Conservation (phyloP, 1,140 invertebrate genomes). For the Drosophila erecta region DNA sequence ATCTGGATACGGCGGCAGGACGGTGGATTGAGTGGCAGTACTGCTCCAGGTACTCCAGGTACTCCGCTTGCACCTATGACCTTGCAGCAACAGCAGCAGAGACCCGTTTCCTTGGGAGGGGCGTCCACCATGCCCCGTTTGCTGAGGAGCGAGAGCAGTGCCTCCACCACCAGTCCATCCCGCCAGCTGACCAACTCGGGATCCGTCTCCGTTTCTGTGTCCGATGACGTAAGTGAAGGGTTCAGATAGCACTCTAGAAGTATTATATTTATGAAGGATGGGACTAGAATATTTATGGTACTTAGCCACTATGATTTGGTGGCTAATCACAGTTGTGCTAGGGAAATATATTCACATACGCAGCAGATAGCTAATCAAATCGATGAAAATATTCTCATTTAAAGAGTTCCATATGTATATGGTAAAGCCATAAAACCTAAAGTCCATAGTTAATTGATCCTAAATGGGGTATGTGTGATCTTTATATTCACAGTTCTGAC, state of each 20-base stretch:
- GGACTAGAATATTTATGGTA: too few species aligned
- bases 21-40: not conserved
- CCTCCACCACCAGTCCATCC: conserved; percentile 58
- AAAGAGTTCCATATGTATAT: not conserved
- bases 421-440: conserved; percentile 9
- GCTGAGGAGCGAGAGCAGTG: conserved; percentile 57
- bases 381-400: too few species aligned
- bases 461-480: conserved; percentile 42
- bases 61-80: not conserved
- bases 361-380: too few species aligned
- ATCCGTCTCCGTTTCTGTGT: conserved; percentile 68
- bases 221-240: conserved; percentile 77
- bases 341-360: too few species aligned
- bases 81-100: conserved; percentile 1
- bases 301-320: too few species aligned
- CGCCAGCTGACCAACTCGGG: conserved; percentile 57
- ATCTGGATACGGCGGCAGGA: conserved; percentile 74
- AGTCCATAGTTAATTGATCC: not conserved
- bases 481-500: conserved; percentile 39
- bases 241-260: not conserved
- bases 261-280: too few species aligned
- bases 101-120: conserved; percentile 51
- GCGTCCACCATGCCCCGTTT: conserved; percentile 70
- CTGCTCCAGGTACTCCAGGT: not conserved
- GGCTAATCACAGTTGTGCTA: too few species aligned